These are phyloP conservation scores for Sebastes oblongus DNA, from an alignment of 2,797 vertebrate species.

Conservation along the genomic window DNA sequence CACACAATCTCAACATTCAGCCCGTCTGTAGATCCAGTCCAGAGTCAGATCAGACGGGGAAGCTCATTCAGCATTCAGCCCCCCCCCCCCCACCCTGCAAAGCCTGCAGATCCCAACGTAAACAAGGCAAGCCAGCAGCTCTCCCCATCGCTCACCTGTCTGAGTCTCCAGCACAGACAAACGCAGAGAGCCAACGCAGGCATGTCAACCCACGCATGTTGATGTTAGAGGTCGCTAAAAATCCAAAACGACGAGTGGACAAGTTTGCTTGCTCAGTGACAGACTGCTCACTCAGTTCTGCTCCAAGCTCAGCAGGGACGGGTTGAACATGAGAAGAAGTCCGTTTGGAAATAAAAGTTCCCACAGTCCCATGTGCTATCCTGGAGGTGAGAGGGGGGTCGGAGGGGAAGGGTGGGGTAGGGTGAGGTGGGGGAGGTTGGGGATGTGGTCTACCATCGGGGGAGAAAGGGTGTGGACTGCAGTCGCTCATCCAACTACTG, in stretches of 20 bases:
- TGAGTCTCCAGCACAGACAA: constrained; percentile 60
- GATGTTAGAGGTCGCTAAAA: constrained; percentile 33
- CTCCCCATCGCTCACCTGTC: constrained; percentile 70
- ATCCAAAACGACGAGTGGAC: constrained; percentile 14
- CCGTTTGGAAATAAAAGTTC: constrained; percentile 47
- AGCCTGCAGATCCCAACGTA: constrained; percentile 35
- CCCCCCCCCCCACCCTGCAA: constrained; percentile 11
- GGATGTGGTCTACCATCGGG: constrained; percentile 30
- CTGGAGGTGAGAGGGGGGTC: constrained; percentile 1
- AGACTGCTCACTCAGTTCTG: constrained; percentile 15
- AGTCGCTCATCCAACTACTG: constrained; percentile 51
- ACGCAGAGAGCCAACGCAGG: constrained; percentile 47
- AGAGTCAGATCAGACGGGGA: constrained; percentile 15
- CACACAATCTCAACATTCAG: not conserved
- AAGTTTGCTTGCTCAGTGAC: constrained; percentile 12
- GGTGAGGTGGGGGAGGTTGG: constrained; percentile 1
- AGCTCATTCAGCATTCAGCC: constrained; percentile 29
- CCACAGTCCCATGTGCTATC: constrained; percentile 36
- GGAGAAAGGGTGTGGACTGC: constrained; percentile 56
- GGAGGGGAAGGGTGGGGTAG: not conserved
- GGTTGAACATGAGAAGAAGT: constrained; percentile 4
- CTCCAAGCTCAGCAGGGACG: constrained; percentile 2
- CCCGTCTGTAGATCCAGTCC: not conserved
- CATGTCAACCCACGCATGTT: constrained; percentile 65
- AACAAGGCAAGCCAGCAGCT: constrained; percentile 43